Conservation (phyloP, 2,888 invertebrate species). For the Spilarctia lutea region DNA sequence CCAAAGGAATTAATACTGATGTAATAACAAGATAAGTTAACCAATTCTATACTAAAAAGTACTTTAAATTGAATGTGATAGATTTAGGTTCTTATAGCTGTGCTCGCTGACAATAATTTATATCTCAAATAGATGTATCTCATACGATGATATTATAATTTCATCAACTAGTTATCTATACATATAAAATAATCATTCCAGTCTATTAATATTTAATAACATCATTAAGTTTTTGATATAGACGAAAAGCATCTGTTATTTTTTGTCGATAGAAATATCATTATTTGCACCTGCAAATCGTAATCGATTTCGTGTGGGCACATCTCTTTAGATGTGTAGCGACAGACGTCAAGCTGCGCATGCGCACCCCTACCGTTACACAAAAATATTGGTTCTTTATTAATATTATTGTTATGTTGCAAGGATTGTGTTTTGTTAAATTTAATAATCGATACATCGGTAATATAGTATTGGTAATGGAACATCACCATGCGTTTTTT, state of each 20-base stretch:
- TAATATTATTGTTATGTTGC: slow-evolving; percentile 40
- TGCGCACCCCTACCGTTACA: slow-evolving; percentile 70
- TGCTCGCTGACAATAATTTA: slow-evolving; percentile 30
- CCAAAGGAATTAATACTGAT: slow-evolving; percentile 9
- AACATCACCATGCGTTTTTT: slow-evolving; percentile 29
- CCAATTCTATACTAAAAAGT: slow-evolving; percentile 12
- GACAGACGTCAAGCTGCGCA: slow-evolving; percentile 72
- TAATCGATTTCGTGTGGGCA: slow-evolving; percentile 72
- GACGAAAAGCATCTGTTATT: slow-evolving; percentile 60
- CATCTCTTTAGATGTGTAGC: slow-evolving; percentile 60
- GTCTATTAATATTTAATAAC: slow-evolving; percentile 67
- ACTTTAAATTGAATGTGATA: slow-evolving; percentile 25
- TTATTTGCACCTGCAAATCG: slow-evolving; percentile 82
- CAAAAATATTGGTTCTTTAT: slow-evolving; percentile 54
- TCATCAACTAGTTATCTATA: slow-evolving; percentile 46
- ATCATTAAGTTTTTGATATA: slow-evolving; percentile 57
- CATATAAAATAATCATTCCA: slow-evolving; percentile 49
- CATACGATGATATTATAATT: slow-evolving; percentile 30
- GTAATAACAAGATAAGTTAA: slow-evolving; percentile 1
- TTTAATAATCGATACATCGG: slow-evolving; percentile 38
- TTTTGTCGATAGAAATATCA: slow-evolving; percentile 63
- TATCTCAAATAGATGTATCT: slow-evolving; percentile 29
- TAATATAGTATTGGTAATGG: slow-evolving; percentile 30
- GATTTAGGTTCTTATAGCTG: slow-evolving; percentile 31
- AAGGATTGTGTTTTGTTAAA: slow-evolving; percentile 43